Base-by-base conservation (phyloP, 1,140 invertebrate species). In the Lordiphosa mommai region DNA sequence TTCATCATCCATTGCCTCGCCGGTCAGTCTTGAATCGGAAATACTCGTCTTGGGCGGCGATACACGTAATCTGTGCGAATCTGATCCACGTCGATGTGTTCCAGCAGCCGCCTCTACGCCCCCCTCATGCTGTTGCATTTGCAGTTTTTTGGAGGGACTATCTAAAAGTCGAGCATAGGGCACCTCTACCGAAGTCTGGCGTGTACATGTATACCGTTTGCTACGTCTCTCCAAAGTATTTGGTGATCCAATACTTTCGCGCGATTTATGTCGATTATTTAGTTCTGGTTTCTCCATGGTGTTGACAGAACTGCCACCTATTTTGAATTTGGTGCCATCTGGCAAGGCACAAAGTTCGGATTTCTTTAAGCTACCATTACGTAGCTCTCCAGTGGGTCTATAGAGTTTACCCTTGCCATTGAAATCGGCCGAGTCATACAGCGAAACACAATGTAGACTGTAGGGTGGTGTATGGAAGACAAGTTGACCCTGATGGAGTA, bases 391-490 rank as follows among this genome's bases (percentile, higher is more conserved):
- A 10, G 66, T 40, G 5, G 82, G 86, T 16, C 86, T 60, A 47
- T 88, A 88, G 3, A 82, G 64, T 8, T 84, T 88, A 6, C 87
- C 80, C 44, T 88, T 88, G 33, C 84, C 87, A 46, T 77, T 87
- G 20, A 88, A 88, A 55, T 73, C 88, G 30, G 88, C 82, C 55
- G 90, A 90, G 34, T 95, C 95, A 88, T 95, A 93, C 1, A 96
- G 89, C 23, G 93, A 93, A n/a, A 96, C 93, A 69, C 95, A 93
- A 61, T 94, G 92, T 13, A 93, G 91, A 66, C 94, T 95, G 70
- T 96, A 96, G 0, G 95, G 95, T 0, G 95, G 94, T 0, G 96
- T 96, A 60, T 97, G 94, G 88, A 98, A 97, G 17, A 99, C 94
- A n/a, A 98, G 90, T 84, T 96, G 94, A 32, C 93, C 93, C 41